Conservation (phyloP, 1,140 invertebrate species). For the Drosophila asahinai region DNA sequence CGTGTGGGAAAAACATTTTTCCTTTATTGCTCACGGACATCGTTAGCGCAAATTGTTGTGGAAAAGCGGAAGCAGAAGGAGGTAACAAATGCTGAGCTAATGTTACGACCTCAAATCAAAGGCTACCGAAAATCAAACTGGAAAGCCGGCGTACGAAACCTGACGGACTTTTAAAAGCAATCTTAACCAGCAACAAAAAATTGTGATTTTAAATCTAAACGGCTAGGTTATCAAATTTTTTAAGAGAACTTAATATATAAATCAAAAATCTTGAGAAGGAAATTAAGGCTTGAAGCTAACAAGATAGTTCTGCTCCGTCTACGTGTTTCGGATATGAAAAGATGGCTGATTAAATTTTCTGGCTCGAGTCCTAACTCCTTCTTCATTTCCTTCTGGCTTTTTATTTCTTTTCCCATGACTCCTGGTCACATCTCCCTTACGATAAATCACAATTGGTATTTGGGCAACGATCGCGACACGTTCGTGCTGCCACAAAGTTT, state of each 20-base stretch:
- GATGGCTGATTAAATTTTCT: conserved; percentile 48
- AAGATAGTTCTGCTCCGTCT: conserved; percentile 1
- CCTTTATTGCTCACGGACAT: conserved; percentile 70
- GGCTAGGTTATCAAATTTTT: neutral
- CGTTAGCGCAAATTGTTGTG: conserved; percentile 78
- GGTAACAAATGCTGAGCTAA: conserved; percentile 19
- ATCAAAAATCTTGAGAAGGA: neutral
- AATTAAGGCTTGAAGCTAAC: neutral
- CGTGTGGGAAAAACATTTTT: conserved; percentile 48
- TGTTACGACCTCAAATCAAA: conserved; percentile 36
- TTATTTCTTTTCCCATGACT: conserved; percentile 2
- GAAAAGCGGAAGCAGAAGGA: conserved; percentile 39
- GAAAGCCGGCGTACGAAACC: neutral
- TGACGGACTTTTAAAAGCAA: conserved; percentile 15
- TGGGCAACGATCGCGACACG: conserved; percentile 72
- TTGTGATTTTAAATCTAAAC: neutral
- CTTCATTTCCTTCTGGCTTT: conserved; percentile 2
- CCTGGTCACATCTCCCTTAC: conserved; percentile 11
- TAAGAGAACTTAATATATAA: neutral
- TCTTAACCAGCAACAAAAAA: conserved; percentile 6
- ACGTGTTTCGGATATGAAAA: conserved; percentile 25
- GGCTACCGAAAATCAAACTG: conserved; percentile 17
- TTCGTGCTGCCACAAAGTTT: conserved; percentile 71
- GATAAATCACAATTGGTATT: conserved; percentile 68
- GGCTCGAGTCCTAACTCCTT: neutral